Conservation (phyloP, 2,113 vertebrate genomes). For the Mirza zaza region DNA sequence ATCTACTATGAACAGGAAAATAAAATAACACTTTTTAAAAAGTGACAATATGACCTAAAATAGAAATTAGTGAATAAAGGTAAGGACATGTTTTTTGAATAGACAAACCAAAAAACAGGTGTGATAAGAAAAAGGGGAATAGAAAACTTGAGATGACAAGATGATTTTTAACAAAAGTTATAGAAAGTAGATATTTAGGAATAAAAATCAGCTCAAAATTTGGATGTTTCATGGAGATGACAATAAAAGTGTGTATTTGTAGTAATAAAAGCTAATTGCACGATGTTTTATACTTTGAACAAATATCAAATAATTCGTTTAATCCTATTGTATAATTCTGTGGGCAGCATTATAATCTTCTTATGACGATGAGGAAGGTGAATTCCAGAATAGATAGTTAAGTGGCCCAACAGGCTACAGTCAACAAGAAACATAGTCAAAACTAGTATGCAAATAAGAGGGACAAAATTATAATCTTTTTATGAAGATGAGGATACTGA, state of each 20-base stretch:
- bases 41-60: not conserved
- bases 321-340: not conserved
- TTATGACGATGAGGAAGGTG: not conserved
- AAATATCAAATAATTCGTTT: not conserved
- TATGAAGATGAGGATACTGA: not conserved
- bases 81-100: not conserved
- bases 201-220: not conserved
- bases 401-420: not conserved
- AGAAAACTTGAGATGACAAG: not conserved
- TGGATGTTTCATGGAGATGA: not conserved
- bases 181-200: not conserved
- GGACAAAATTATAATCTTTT: not conserved
- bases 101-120: not conserved
- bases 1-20: not conserved
- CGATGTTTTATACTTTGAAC: not conserved
- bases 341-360: not conserved
- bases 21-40: not conserved
- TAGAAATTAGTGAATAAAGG: not conserved
- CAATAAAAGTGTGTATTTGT: not conserved
- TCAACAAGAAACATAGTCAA: not conserved
- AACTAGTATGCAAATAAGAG: not conserved
- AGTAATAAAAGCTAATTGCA: not conserved
- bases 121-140: not conserved
- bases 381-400: not conserved
- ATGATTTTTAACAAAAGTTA: not conserved